Percentiles rank a stretch among this genome's conserved stretches.
These are phyloP conservation scores for Papilio helenus DNA, from an alignment of 1,140 invertebrate genomes.

Conservation along the genomic window DNA sequence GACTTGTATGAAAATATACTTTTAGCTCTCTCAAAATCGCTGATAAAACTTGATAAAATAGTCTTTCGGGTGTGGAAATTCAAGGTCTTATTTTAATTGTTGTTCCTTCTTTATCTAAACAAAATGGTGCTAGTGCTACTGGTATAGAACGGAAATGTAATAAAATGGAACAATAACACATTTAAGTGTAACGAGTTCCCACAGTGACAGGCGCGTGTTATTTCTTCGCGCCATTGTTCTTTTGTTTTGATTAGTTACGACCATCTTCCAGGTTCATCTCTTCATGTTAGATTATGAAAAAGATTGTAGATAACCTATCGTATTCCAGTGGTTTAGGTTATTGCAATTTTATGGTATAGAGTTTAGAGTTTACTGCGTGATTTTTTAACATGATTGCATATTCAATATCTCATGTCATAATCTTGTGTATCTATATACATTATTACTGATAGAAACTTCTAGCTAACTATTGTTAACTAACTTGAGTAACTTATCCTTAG, in stretches of 20 bases:
- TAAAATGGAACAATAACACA: conserved; percentile 26
- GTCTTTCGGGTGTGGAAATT: background rate
- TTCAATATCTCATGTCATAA: background rate
- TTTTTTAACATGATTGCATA: no score
- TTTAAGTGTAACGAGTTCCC: background rate
- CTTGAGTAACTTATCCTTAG: background rate
- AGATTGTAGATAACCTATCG: background rate
- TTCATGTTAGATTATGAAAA: conserved; percentile 8
- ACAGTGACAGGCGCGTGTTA: conserved; percentile 18
- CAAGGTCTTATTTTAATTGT: background rate
- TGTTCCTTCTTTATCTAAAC: background rate
- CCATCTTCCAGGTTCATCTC: conserved; percentile 10
- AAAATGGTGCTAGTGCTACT: background rate
- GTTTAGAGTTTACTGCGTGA: no score
- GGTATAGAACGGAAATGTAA: conserved; percentile 22
- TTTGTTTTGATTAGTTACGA: conserved; percentile 28
- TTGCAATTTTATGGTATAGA: background rate
- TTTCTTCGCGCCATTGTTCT: conserved; percentile 19
- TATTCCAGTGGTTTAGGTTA: background rate
- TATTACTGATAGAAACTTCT: background rate
- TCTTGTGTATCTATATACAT: background rate
- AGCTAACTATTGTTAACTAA: background rate
- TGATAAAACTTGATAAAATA: no score
- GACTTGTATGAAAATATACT: no score
- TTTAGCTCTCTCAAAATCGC: no score